Conservation (phyloP, 2,113 vertebrate genomes). For the Melanotaenia duboulayi region DNA sequence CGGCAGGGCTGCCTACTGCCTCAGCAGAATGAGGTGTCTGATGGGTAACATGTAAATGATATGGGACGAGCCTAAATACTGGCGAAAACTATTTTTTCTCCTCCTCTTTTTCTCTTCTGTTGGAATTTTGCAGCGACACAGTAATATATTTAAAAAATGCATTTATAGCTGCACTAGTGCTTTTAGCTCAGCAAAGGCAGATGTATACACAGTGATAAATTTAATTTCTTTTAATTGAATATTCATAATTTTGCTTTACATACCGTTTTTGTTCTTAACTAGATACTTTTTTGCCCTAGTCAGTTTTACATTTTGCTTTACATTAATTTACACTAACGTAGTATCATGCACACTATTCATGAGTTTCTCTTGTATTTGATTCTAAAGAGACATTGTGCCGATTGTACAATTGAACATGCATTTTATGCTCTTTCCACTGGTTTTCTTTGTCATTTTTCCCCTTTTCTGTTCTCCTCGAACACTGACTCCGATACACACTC, state of each 20-base stretch:
- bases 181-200: neutral
- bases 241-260: neutral
- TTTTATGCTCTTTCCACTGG: slow-evolving; percentile 63
- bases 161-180: slow-evolving; percentile 20
- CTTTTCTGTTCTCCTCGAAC: slow-evolving; percentile 38
- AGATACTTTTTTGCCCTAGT: slow-evolving; percentile 51
- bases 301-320: slow-evolving; percentile 36
- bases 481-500: slow-evolving; percentile 48
- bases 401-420: slow-evolving; percentile 63
- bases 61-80: slow-evolving; percentile 72
- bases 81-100: slow-evolving; percentile 53
- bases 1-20: slow-evolving; percentile 55
- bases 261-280: slow-evolving; percentile 1
- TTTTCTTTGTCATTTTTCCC: slow-evolving; percentile 59
- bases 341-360: slow-evolving; percentile 64
- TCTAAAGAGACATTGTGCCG: slow-evolving; percentile 72
- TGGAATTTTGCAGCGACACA: slow-evolving; percentile 20
- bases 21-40: slow-evolving; percentile 71
- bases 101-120: slow-evolving; percentile 50
- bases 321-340: slow-evolving; percentile 58
- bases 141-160: slow-evolving; percentile 9
- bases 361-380: slow-evolving; percentile 60
- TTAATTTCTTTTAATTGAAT: slow-evolving; percentile 38
- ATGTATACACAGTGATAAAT: slow-evolving; percentile 2
- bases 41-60: slow-evolving; percentile 82